Base-by-base conservation (phyloP, 2,113 vertebrate species). In the Phainopepla nitens region DNA sequence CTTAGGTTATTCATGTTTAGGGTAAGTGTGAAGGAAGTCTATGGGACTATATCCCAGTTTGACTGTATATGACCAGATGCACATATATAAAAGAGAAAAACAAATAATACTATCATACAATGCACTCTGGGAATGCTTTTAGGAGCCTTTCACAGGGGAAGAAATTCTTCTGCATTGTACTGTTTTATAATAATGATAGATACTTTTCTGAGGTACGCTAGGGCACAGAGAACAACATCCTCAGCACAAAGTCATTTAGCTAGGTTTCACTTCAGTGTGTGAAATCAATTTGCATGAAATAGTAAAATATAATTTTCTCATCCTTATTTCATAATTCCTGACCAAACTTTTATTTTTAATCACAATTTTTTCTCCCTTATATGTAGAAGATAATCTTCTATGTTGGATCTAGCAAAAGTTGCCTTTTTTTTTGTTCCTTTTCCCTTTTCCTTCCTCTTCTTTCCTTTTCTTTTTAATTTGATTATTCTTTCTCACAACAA, bases 1-100 rank as follows among this genome's bases (percentile, higher is more conserved):
- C 95, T 93, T 91, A 96, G 96, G 85, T 66, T 90, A 94, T 80
- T 95, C 61, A 16, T 79, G 27, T 87, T 94, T 92, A 56, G 77
- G 24, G 24, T 51, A 95, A 77, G 17, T 41, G 33, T 60, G 68
- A 88, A 33, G n/a, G 33, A 93, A 77, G 17, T 44, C 24, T 69
- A 22, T 85, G 27, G 12, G 53, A 54, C n/a, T 51, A 4, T 66
- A 50, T 44, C 15, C 31, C 7, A 47, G 2, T 87, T 95, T 86
- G 39, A 80, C 62, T 66, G 15, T 56, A 23, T 47, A n/a, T 58
- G 79, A 11, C 15, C n/a, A 91, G 47, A 70, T 51, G 23, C 13
- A 58, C 7, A 10, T 45, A 31, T 22, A 42, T 27, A n/a, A 56
- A 88, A 66, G 71, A 31, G 28, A 77, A 39, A 75, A 87, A 50